A percentile compares a stretch with the other conserved stretches of the same genome.
These are phyloP conservation scores for Monomorium pharaonis DNA, from an alignment of 1,140 invertebrate genomes.

Conservation along the genomic window DNA sequence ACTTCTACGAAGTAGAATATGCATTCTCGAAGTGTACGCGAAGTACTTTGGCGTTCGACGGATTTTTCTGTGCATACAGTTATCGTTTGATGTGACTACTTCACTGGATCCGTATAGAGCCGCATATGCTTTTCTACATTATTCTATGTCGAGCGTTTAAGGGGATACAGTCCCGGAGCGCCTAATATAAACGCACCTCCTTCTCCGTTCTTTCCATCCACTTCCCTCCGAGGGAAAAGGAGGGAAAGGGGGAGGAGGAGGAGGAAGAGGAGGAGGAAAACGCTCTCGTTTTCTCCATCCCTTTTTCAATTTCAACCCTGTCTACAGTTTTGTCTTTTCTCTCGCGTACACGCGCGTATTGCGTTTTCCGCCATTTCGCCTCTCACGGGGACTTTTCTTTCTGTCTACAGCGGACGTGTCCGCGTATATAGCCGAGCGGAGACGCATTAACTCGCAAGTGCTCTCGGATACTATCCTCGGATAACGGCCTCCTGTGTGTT, in stretches of 20 bases:
- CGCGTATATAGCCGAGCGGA: conserved; percentile 53
- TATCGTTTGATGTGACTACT: conserved; percentile 16
- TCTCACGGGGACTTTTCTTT: conserved; percentile 45
- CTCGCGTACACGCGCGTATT: conserved; percentile 29
- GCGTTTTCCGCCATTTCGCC: conserved; percentile 28
- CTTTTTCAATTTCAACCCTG: conserved; percentile 43
- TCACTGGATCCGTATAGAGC: conserved; percentile 10
- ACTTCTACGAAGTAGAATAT: background rate
- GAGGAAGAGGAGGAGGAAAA: background rate
- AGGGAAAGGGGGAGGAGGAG: background rate
- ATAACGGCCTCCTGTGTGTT: conserved; percentile 51
- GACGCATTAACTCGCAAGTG: conserved; percentile 59
- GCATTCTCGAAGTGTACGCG: background rate
- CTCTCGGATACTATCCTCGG: conserved; percentile 53
- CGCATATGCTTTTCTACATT: conserved; percentile 19
- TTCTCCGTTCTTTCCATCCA: background rate
- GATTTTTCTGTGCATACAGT: conserved; percentile 9
- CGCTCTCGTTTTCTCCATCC: background rate
- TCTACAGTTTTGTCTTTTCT: conserved; percentile 7
- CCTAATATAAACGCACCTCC: conserved; percentile 40
- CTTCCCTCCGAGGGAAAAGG: background rate
- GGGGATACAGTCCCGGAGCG: conserved; percentile 19
- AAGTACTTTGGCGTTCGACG: background rate
- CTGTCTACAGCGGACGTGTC: conserved; percentile 35
- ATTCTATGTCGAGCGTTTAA: conserved; percentile 30